Conservation (phyloP, 92 coral and sea anemone genomes). For the Paragorgia papillata region DNA sequence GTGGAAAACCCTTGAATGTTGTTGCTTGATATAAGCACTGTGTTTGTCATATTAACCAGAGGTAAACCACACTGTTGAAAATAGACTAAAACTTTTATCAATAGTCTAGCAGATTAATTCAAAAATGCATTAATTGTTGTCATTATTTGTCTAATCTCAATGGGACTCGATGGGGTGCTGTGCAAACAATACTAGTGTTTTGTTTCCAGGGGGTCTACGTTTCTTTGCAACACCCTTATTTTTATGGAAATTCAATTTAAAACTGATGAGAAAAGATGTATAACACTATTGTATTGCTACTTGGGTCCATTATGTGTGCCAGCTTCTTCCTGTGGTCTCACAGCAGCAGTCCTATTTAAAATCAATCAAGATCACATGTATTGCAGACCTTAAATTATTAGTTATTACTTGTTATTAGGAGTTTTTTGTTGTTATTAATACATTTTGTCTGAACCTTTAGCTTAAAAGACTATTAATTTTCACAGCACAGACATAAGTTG, state of each 20-base stretch:
- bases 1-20: no score
- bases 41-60: no score
- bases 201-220: background rate
- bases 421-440: background rate
- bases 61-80: no score
- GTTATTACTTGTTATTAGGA: background rate
- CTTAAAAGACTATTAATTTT: no score
- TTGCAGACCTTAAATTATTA: background rate
- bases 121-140: background rate
- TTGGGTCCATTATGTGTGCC: background rate
- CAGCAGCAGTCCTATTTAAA: no score
- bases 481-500: no score
- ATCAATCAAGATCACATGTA: background rate
- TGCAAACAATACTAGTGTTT: background rate
- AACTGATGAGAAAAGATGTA: background rate
- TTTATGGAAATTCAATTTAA: background rate
- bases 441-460: background rate
- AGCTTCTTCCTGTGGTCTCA: background rate
- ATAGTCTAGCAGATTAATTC: no score
- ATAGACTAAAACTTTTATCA: no score
- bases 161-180: background rate
- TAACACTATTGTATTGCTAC: background rate
- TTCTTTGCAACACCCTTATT: background rate
- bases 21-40: no score
- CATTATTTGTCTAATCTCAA: background rate